Base-by-base conservation (phyloP, 2,888 invertebrate species). In the Thymelicus acteon region DNA sequence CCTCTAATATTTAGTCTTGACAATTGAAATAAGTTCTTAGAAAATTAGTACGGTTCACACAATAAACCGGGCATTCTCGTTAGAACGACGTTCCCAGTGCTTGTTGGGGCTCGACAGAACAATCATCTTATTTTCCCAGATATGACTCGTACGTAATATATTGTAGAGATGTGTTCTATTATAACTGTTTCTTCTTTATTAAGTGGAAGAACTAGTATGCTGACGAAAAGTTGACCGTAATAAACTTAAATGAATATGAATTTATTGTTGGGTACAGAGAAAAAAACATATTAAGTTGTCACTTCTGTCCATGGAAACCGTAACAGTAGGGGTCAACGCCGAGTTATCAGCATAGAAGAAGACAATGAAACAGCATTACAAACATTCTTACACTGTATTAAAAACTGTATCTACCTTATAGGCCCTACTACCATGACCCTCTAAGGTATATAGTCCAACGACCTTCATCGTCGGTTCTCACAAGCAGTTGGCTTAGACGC, bases 51-150 rank as follows among this genome's bases (percentile, higher is more conserved):
- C 80, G 71, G 76, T 88, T 89, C 87, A 82, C 88, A 88, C 88
- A 87, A 80, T 75, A 78, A 79, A 7, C 12, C 48, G 58, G n/a
- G 37, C 58, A 39, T 31, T 47, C 67, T 60, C 48, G 60, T 67
- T 67, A 67, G 37, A 67, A 15, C 7, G 15, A 67, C 39, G 39
- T 67, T 67, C 67, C 60, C 67, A 67, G 67, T 60, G 48, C 15
- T 37, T 48, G 39, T 44, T 47, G 65, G 31, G 77, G 80, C 85
- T 87, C 85, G 85, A 85, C 81, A 81, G 84, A 88, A 89, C 89
- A 90, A 91, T 91, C 84, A 86, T 82, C 77, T 80, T 75, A 80
- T 83, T 86, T 90, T 91, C 89, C 85, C 89, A 88, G 82, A 84
- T 78, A 79, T 61, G 52, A 67, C 60, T 68, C 72, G 78, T 83